Evolutionary conservation across 2,888 invertebrate genomes (phyloP), one percentile per base, ranked within the genome.

Genomic region (Dendrolimus houi): DNA sequence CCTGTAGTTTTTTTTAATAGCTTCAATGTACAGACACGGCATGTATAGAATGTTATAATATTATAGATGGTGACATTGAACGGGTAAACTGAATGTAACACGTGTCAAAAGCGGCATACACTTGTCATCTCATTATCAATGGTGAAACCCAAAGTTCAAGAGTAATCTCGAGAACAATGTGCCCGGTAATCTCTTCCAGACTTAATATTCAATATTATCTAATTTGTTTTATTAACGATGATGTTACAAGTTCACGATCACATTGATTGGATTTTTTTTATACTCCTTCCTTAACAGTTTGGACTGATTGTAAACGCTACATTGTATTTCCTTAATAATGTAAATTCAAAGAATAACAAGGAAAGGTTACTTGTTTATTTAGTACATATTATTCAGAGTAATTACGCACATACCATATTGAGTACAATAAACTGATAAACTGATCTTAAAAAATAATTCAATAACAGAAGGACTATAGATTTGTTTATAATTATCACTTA

Each of bases 271-370:
- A 29, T 29, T 29, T 29, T 29, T 14, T 29, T 29, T 29, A 6
- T 29, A 47, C 9, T 47, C 9, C 47, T 6, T 47, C 2, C 8
- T 47, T 47, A 29, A 29, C 29, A 10, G 47, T 9, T 47, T 47
- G 47, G 47, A 47, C 12, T 9, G 47, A 47, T 47, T 47, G 47
- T 47, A 47, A 29, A 12, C 47, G 12, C 47, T 47, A 47, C 42
- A 55, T 58, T 57, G 55, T 58, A 60, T 60, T 53, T 53, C 29
- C 29, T 13, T 17, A 17, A 12, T 13, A 53, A 53, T 53, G 13
- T 9, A 17, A 53, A 6, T 12, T 53, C 12, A 12, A 47, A 47
- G 47, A 47, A 47, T 47, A 47, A 47, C 9, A 47, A 47, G 47
- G 47, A 47, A 47, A 47, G 8, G 47, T 47, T 47, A 47, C 47